Evolutionary conservation across 2,113 vertebrate genomes (phyloP), one percentile per base, ranked within the genome.

Genomic region (Puntigrus tetrazona): DNA sequence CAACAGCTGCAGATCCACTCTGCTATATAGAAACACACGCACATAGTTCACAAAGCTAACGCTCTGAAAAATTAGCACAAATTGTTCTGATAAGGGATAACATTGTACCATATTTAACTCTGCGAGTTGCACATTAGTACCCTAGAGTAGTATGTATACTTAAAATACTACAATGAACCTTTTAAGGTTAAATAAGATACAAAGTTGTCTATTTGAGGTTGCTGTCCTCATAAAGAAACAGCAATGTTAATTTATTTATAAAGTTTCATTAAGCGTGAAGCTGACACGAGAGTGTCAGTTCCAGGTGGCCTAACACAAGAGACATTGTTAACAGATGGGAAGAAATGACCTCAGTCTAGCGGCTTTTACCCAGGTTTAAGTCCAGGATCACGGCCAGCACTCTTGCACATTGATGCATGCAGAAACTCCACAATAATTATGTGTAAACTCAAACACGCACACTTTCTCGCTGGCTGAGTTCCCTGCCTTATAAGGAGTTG

Each of bases 1-100:
- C 45, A 85, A 83, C 86, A 88, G 88, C 87, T 89, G 87, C 85
- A 72, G 14, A 14, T 29, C 41, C 78, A 4, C 75, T 18, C 29
- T 55, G 22, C 16, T 34, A n/a, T 34, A 34, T 55, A 76, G 2
- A 36, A 50, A 36, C 36, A 14, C 11, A 38, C 52, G 9, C 29
- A 34, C 31, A 65, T 31, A 20, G 29, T 67, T 67, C 36, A 67
- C 27, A 36, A 38, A 50, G 59, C 13, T 27, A 34, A n/a, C 50
- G n/a, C 52, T 55, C 20, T 57, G 65, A 38, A 22, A 69, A 36
- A 10, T 22, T 9, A 22, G 8, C 31, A 22, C 20, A 59, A 36
- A 69, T 9, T 20, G 31, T 70, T 20, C 67, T 70, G 36, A 38
- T 22, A 38, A 69, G 34, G 34, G 34, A 38, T 9, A n/a, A 69